Conservation (phyloP, 2,888 invertebrate genomes). For the Anarsia innoxiella region DNA sequence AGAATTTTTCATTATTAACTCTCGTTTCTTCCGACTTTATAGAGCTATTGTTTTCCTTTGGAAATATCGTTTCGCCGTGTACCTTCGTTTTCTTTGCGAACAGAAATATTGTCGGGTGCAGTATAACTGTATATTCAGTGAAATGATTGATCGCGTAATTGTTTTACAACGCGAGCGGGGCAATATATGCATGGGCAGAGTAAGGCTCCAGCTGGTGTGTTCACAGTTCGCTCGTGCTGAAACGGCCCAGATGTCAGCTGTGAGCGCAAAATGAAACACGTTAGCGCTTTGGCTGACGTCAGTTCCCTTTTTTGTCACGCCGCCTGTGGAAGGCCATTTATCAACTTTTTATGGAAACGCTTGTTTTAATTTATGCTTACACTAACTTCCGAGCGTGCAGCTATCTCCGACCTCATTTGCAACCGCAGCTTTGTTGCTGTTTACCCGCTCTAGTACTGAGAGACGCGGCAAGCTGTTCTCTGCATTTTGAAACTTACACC, state of each 20-base stretch:
- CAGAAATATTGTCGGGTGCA: neutral
- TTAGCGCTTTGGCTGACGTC: conserved; percentile 62
- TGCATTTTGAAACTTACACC: conserved; percentile 34
- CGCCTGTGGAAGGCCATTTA: conserved; percentile 67
- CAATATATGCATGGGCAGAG: conserved; percentile 19
- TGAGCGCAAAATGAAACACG: conserved; percentile 66
- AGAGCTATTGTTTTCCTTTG: neutral
- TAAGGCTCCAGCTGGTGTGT: conserved; percentile 28
- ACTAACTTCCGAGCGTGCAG: conserved; percentile 58
- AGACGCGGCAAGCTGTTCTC: conserved; percentile 31
- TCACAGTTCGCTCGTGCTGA: conserved; percentile 37
- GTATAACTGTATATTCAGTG: neutral
- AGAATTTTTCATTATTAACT: conserved; percentile 2
- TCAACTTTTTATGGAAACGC: conserved; percentile 71
- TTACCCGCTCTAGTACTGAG: conserved; percentile 34
- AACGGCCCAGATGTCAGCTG: conserved; percentile 60
- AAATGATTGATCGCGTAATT: conserved; percentile 13
- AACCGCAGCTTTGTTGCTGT: conserved; percentile 52
- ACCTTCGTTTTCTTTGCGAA: neutral
- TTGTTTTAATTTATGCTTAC: conserved; percentile 73
- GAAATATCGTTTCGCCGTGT: neutral
- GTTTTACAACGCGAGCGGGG: conserved; percentile 12
- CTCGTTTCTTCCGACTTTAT: neutral
- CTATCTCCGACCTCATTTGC: conserved; percentile 67
- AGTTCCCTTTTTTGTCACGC: conserved; percentile 62